Base-by-base conservation (phyloP, 2,888 invertebrate species). In the Euclidia mi region DNA sequence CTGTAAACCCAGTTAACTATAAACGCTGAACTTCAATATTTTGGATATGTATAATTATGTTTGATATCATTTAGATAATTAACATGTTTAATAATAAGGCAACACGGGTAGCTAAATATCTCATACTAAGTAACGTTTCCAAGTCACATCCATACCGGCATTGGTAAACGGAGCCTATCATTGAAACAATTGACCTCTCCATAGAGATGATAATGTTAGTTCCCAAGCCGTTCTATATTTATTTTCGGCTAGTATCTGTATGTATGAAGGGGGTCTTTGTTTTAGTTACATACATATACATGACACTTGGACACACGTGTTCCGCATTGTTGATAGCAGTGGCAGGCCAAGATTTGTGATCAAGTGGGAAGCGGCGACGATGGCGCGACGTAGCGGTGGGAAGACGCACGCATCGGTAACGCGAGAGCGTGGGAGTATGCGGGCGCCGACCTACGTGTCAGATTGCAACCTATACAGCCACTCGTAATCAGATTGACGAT, bases 341-440 rank as follows among this genome's bases (percentile, higher is more conserved):
- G 83, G 66, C 37, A 76, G 76, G 71, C 76, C 73, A 71, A 78
- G 71, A 77, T 76, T 65, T 78, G 79, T 78, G 73, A 78, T 76
- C 78, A 81, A 84, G 81, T 80, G 79, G 74, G 70, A 77, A 79
- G 72, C 71, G 60, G 57, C 50, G n/a, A n/a, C n/a, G n/a, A n/a
- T n/a, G n/a, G n/a, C n/a, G n/a, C n/a, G n/a, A n/a, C n/a, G n/a
- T n/a, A n/a, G n/a, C n/a, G 65, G 65, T 79, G 80, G 78, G 82
- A 80, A 78, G 79, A 71, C 68, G 71, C 67, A 65, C 55, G 49
- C 50, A 66, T 64, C 53, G 61, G 84, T 83, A 89, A 89, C 82
- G 71, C 78, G 89, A 90, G 82, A 86, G 83, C 91, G 91, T 91
- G 91, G 85, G 91, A 92, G 78, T 79, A 90, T 91, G 88, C 90